Percentiles rank a stretch among this genome's conserved stretches.
Evolutionary conservation across 2,113 vertebrate genomes (phyloP).

Genomic region (Sylvia atricapilla): DNA sequence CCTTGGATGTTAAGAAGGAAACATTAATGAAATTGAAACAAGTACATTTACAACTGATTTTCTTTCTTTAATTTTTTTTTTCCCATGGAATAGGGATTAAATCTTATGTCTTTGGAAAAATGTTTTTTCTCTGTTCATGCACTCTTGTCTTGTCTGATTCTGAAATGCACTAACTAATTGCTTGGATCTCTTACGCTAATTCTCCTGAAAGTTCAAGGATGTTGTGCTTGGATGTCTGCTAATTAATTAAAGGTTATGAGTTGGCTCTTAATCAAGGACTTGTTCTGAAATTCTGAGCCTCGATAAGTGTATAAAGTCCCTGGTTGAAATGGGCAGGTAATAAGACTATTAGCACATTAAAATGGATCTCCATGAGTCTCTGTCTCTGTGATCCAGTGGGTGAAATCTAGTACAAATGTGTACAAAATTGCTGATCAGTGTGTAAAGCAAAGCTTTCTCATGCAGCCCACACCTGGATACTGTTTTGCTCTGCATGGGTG

Average conservation of each 20-base stretch:
- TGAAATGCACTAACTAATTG: slow-evolving; percentile 71
- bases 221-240: slow-evolving; percentile 69
- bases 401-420: background rate
- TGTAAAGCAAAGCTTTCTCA: background rate
- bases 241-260: slow-evolving; percentile 75
- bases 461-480: fast-evolving
- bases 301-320: background rate
- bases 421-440: background rate
- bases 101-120: background rate
- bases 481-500: background rate
- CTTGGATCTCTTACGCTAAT: slow-evolving; percentile 68
- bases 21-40: background rate
- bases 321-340: background rate
- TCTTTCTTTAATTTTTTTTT: background rate
- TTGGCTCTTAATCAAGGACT: slow-evolving; percentile 68
- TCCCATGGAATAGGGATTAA: background rate
- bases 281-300: slow-evolving; percentile 35
- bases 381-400: background rate
- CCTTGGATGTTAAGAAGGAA: background rate
- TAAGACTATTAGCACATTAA: background rate
- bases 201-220: slow-evolving; percentile 74
- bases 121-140: background rate
- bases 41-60: background rate
- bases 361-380: background rate
- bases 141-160: slow-evolving; percentile 47